Percentiles rank a stretch among this genome's conserved stretches.
Conservation (phyloP, 2,113 vertebrate genomes). For the Procavia capensis region DNA sequence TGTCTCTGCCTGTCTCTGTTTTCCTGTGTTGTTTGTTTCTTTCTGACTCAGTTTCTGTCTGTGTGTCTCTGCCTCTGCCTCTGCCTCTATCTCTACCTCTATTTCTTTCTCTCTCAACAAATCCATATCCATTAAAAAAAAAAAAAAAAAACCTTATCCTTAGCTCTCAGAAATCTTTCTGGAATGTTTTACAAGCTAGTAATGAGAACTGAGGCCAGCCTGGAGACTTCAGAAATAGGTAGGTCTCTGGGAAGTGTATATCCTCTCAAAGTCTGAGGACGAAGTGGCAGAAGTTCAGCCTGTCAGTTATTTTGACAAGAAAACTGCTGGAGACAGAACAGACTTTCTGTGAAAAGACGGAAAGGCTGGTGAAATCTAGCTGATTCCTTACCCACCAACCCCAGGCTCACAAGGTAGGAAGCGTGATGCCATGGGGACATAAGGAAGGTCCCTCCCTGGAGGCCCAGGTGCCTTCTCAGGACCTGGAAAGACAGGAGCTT, state of each 20-base stretch:
- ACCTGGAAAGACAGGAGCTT: rapidly evolving
- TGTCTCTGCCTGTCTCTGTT: too few relatives aligned
- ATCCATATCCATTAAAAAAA: neutral
- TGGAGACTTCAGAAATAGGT: neutral
- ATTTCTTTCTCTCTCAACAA: too few relatives aligned
- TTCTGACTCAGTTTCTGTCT: too few relatives aligned
- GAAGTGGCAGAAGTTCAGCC: neutral
- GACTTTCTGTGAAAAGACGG: neutral
- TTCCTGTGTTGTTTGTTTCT: too few relatives aligned
- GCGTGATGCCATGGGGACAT: rapidly evolving
- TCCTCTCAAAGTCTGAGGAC: neutral
- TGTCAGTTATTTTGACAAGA: too few relatives aligned
- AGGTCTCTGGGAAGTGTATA: neutral
- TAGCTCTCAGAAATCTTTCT: neutral
- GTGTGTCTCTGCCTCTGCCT: too few relatives aligned
- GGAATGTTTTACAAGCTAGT: neutral
- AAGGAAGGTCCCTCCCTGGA: too few relatives aligned
- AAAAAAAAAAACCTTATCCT: neutral
- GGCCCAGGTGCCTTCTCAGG: neutral
- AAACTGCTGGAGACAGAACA: neutral
- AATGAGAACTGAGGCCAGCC: neutral
- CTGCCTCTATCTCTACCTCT: too few relatives aligned
- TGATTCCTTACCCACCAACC: neutral
- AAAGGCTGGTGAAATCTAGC: too few relatives aligned
- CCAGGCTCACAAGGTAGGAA: neutral